Base-by-base conservation (phyloP, 2,888 invertebrate genomes). In the Cloeon dipterum region DNA sequence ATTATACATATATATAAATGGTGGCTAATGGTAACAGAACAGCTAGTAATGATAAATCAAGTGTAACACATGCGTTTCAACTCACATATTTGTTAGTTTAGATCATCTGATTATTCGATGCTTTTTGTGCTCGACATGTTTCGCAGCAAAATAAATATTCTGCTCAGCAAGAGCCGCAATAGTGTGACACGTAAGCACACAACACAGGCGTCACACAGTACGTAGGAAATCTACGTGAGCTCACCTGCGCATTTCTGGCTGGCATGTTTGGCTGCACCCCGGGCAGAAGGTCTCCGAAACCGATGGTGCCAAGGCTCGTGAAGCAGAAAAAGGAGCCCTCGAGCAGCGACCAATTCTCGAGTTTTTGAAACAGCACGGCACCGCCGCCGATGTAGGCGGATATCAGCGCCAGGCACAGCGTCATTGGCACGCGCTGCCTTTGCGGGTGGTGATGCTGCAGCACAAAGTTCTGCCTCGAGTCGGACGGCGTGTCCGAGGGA, bases 281-380 rank as follows among this genome's bases (percentile, higher is more conserved):
- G 1, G 83, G 83, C 38, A 73, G 65, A 43, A 82, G 56, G 49
- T 81, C 75, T 1, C 83, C 83, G 49, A 83, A 82, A 2, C 83
- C 82, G 45, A 83, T 82, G 10, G 82, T 83, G 18, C 81, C 78
- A 40, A 54, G 44, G 38, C 53, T 64, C 42, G 66, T 63, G 48
- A 66, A 66, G 44, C 64, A 65, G 49, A 66, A 66, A 49, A 56
- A 67, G 42, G 63, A 64, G 39, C 89, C 88, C 50, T 91, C 91
- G 37, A 91, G 62, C 26, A 83, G 68, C 41, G 73, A 75, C 96
- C 94, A 96, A 45, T 73, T 71, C 55, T 94, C 94, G 52, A 91
- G 76, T 37, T 77, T 66, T 42, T 81, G 76, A 57, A 96, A 96
- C 44, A 94, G 65, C 41, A 83, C 62, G 1, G 91, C 82, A 11